These are phyloP conservation scores for Cephus sareptanus DNA, from an alignment of 2,888 invertebrate species.

Conservation along the genomic window DNA sequence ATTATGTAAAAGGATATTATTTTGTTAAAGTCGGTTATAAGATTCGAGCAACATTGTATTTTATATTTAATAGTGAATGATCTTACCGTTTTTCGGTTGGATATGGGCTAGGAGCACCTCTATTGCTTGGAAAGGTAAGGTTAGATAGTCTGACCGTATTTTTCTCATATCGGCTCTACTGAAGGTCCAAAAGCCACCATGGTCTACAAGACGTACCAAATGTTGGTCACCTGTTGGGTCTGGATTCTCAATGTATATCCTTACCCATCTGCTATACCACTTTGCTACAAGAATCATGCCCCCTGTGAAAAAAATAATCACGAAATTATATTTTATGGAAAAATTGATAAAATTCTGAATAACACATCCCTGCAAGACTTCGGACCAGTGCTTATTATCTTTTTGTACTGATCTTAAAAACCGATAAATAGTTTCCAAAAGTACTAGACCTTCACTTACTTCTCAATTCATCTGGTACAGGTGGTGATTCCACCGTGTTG, in stretches of 20 bases:
- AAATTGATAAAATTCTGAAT: not conserved
- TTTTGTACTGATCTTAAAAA: not conserved
- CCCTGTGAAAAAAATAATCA: conserved; percentile 68
- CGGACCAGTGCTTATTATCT: not conserved
- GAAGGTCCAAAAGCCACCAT: conserved; percentile 90
- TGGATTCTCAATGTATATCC: conserved; percentile 58
- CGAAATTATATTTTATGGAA: not conserved
- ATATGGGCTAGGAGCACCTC: conserved; percentile 95
- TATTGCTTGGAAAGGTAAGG: conserved; percentile 96
- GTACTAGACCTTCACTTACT: conserved; percentile 68
- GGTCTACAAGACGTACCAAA: conserved; percentile 91
- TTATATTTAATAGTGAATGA: not conserved
- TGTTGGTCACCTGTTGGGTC: conserved; percentile 79
- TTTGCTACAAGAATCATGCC: conserved; percentile 92
- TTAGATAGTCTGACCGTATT: conserved; percentile 93
- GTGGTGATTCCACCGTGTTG: conserved; percentile 80
- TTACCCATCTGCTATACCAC: conserved; percentile 82
- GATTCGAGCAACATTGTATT: not conserved
- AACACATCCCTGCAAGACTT: not conserved
- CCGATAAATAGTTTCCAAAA: not conserved
- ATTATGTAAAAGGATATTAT: conserved; percentile 1
- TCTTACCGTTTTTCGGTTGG: conserved; percentile 78
- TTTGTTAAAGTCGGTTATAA: not conserved
- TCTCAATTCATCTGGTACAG: conserved; percentile 82
- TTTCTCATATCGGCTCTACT: conserved; percentile 85